These are phyloP conservation scores for Incurvaria masculella DNA, from an alignment of 2,888 invertebrate genomes.

Conservation along the genomic window DNA sequence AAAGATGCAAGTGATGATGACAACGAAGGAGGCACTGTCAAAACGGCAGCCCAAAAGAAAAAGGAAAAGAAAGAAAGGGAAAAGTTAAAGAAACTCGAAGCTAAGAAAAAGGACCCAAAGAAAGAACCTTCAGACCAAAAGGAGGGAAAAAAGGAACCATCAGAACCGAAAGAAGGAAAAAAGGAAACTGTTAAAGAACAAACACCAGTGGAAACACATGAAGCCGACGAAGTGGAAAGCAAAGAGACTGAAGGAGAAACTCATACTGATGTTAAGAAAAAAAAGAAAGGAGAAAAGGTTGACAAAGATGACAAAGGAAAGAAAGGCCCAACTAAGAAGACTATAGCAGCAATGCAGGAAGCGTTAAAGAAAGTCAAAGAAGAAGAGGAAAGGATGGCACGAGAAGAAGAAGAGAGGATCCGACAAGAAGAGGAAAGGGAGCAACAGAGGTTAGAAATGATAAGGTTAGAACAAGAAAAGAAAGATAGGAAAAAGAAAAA, in stretches of 20 bases:
- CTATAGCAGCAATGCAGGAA: conserved; percentile 90
- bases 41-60: conserved; percentile 84
- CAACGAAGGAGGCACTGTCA: conserved; percentile 60
- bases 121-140: conserved; percentile 23
- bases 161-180: conserved; percentile 24
- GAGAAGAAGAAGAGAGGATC: conserved; percentile 79
- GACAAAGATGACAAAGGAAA: conserved; percentile 59
- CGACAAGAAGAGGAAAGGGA: conserved; percentile 72
- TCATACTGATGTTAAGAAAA: conserved; percentile 31
- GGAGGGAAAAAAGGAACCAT: conserved; percentile 30
- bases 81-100: conserved; percentile 69
- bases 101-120: conserved; percentile 53
- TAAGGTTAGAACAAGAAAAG: conserved; percentile 78
- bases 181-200: conserved; percentile 12
- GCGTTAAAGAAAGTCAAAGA: conserved; percentile 84
- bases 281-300: conserved; percentile 46
- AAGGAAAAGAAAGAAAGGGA: conserved; percentile 86
- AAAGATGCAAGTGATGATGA: conserved; percentile 50
- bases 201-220: conserved; percentile 14
- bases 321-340: conserved; percentile 76
- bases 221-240: conserved; percentile 10
- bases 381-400: conserved; percentile 74
- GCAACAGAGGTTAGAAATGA: conserved; percentile 67
- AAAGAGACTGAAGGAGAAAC: conserved; percentile 25
- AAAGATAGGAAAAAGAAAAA: conserved; percentile 88